A percentile compares a stretch with the other conserved stretches of the same genome.
These are phyloP conservation scores for Chaetogeoica ovagalla DNA, from an alignment of 2,888 invertebrate species.

Conservation along the genomic window DNA sequence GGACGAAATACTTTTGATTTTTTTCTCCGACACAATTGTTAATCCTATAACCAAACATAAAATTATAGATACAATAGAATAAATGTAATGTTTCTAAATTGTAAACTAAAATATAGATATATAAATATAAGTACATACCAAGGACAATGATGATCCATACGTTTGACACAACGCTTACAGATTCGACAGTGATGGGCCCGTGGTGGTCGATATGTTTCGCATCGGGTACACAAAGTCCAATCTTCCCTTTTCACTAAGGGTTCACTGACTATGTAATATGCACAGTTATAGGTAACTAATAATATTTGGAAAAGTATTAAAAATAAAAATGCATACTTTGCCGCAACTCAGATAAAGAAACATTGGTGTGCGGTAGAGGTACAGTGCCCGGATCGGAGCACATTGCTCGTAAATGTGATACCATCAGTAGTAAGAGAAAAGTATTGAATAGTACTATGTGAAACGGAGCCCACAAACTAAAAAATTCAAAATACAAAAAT, in stretches of 20 bases:
- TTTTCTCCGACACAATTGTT: constrained; percentile 91
- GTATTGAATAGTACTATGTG: constrained; percentile 80
- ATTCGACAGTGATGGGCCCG: constrained; percentile 86
- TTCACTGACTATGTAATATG: constrained; percentile 38
- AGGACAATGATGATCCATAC: constrained; percentile 87
- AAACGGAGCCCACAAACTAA: constrained; percentile 79
- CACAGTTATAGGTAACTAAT: not conserved
- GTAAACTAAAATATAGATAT: not conserved
- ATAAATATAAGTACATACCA: constrained; percentile 62
- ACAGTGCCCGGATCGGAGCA: constrained; percentile 88
- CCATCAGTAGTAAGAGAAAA: constrained; percentile 72
- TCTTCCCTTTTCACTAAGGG: constrained; percentile 61
- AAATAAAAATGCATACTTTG: constrained; percentile 60
- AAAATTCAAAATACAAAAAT: constrained; percentile 55
- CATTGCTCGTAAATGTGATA: constrained; percentile 82
- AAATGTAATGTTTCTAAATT: not conserved
- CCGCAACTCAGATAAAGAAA: constrained; percentile 82
- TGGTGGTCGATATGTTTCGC: constrained; percentile 80
- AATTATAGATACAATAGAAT: not conserved
- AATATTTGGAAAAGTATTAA: constrained; percentile 12
- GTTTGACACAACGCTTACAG: constrained; percentile 77
- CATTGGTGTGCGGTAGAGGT: constrained; percentile 71
- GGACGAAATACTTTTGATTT: constrained; percentile 89
- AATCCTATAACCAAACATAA: constrained; percentile 65
- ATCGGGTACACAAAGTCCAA: constrained; percentile 80